A percentile compares a stretch with the other conserved stretches of the same genome.
These are phyloP conservation scores for Euclidia mi DNA, from an alignment of 2,888 invertebrate genomes.

Conservation along the genomic window DNA sequence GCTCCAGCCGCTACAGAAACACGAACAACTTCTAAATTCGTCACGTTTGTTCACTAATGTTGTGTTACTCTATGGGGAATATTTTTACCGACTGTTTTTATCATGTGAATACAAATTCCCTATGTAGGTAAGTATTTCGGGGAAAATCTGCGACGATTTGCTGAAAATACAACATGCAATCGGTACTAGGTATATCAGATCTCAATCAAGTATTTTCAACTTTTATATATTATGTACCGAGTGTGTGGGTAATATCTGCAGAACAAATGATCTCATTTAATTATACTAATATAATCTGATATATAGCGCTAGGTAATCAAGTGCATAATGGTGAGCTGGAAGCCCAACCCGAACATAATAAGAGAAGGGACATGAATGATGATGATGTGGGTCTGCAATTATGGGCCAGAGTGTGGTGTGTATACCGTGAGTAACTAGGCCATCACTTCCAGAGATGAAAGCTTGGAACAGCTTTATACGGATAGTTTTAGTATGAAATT, in stretches of 20 bases:
- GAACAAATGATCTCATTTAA: too few relatives aligned
- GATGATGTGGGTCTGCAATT: slow-evolving; percentile 19
- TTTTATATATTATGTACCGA: too few relatives aligned
- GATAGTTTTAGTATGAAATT: too few relatives aligned
- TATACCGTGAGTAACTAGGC: slow-evolving; percentile 8
- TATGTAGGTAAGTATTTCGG: neutral
- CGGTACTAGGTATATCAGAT: too few relatives aligned
- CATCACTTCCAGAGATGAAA: slow-evolving; percentile 5
- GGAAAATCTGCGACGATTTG: too few relatives aligned
- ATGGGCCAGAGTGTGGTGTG: slow-evolving; percentile 7
- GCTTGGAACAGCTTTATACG: too few relatives aligned
- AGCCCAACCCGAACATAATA: slow-evolving; percentile 4
- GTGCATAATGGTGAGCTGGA: slow-evolving; percentile 9
- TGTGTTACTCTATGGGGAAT: slow-evolving; percentile 40
- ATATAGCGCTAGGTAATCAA: slow-evolving; percentile 3
- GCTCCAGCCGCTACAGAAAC: slow-evolving; percentile 21
- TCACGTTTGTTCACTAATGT: slow-evolving; percentile 38
- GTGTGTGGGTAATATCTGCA: too few relatives aligned
- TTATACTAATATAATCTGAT: too few relatives aligned
- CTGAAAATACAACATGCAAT: too few relatives aligned
- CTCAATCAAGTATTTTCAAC: too few relatives aligned
- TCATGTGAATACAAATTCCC: slow-evolving; percentile 22
- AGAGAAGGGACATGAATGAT: slow-evolving; percentile 18
- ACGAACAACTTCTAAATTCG: slow-evolving; percentile 33
- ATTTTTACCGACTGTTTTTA: slow-evolving; percentile 33